Base-by-base conservation (phyloP, 2,888 invertebrate genomes). In the Malthinus seriepunctatus region DNA sequence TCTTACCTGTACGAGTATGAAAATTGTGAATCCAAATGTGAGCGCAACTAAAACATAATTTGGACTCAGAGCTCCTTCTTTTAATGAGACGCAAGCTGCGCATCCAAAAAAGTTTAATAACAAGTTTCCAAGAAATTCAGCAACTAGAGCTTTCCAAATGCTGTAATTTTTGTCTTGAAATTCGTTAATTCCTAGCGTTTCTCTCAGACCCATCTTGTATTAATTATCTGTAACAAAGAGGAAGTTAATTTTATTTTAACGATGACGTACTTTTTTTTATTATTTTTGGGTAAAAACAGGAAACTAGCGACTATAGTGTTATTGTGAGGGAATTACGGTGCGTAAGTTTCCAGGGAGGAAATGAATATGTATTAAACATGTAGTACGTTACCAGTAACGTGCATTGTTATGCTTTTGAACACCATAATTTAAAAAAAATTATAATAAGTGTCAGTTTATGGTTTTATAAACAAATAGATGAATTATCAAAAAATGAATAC, bases 41-140 rank as follows among this genome's bases (percentile, higher is more conserved):
- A 96, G 80, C 0, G 93, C 86, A 67, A 95, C 91, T 69, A 90
- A 87, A 7, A 89, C 84, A 50, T 86, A 81, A 67, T 82, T 78
- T 2, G 76, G 77, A 39, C 63, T 59, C 4, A 47, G 54, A n/a
- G 47, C 64, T 4, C 9, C 15, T 9, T 10, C 9, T 8, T 35
- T 31, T 53, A 86, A 79, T 70, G 84, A 83, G 54, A 88, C 81
- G 69, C 88, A 87, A 8, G 93, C 86, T 4, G 93, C 93, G 76
- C 95, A 95, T 3, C 93, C 95, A 70, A 96, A 91, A 77, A 95
- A 88, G 74, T 95, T 95, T 69, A 97, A 82, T 49, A 96, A 82
- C 63, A 94, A 79, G 63, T 90, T 95, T 32, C 95, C 96, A 8
- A 96, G 75, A 69, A 94, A 92, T 78, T 97, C 97, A 0, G 93